Evolutionary conservation across 2,797 vertebrate genomes (phyloP).

Genomic region (Macrochelys suwanniensis): DNA sequence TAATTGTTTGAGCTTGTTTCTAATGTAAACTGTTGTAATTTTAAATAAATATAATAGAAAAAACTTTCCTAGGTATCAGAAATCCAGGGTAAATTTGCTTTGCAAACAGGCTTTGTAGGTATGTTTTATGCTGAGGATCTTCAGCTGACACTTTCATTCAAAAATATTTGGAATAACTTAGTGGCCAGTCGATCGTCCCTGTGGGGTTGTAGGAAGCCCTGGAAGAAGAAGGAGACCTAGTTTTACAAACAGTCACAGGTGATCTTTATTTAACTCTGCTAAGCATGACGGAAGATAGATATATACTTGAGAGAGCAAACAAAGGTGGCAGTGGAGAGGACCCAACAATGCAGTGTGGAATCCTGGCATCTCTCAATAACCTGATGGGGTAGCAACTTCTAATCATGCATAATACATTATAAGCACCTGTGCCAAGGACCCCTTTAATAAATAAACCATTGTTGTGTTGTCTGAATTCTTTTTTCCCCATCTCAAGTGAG

Average conservation of each 20-base stretch:
- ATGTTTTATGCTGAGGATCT: slow-evolving; percentile 79
- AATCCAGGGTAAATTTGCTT: slow-evolving; percentile 95
- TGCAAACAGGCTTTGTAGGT: slow-evolving; percentile 88
- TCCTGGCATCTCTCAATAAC: not conserved
- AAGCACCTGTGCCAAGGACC: not conserved
- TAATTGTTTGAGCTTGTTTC: slow-evolving; percentile 98
- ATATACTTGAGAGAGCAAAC: not conserved
- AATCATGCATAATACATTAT: not conserved
- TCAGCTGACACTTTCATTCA: slow-evolving; percentile 82
- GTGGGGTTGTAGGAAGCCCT: slow-evolving; percentile 35
- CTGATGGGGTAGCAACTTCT: not conserved
- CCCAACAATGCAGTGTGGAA: not conserved
- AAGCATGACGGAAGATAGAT: not conserved
- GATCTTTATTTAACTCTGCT: not conserved
- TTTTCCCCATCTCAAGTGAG: not conserved
- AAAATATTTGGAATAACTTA: slow-evolving; percentile 81
- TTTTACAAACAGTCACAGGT: slow-evolving; percentile 4
- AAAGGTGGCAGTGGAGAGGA: not conserved
- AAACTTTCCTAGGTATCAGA: slow-evolving; percentile 90
- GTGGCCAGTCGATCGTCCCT: not conserved
- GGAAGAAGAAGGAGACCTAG: not conserved
- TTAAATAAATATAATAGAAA: slow-evolving; percentile 97
- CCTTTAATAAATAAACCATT: not conserved
- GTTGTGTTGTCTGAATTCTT: too few relatives aligned
- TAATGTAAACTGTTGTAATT: slow-evolving; percentile 98